Base-by-base conservation (phyloP, 2,888 invertebrate genomes). In the Matsumyia berberina region DNA sequence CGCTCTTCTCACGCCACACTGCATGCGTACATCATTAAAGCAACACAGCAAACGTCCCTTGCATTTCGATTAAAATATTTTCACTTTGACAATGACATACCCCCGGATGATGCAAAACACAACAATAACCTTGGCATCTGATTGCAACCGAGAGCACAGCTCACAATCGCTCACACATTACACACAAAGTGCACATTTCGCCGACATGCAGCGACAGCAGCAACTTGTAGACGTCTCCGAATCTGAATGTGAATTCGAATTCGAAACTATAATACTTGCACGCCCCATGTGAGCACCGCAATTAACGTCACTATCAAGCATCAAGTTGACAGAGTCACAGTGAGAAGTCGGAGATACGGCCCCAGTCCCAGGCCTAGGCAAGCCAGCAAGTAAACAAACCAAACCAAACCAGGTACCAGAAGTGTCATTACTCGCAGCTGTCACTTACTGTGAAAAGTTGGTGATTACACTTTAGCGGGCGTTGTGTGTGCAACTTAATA, bases 41-140 rank as follows among this genome's bases (percentile, higher is more conserved):
- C 51, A 42, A 33, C 67, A 58, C 37, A 46, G 42, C 37, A 19
- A 58, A 44, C 69, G 57, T 69, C 73, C 46, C 60, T 57, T 79
- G 79, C 73, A 64, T 62, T 83, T 79, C 73, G 83, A 83, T 79
- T 79, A 62, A 83, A 83, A 83, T 83, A 79, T 83, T 83, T 79
- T 74, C 69, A 49, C 73, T 73, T 79, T 79, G 82, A 83, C 82
- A 83, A 62, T 78, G 77, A 81, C 82, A 78, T 67, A 78, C 72
- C 72, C 51, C 39, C 35, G 81, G 57, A 64, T 74, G 62, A 67
- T 44, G 67, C 67, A 69, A 51, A 79, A 57, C 62, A 73, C 67
- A 73, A 72, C 62, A 73, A 79, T 83, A 83, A 83, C 83, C 83
- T 83, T 83, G 83, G 83, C 67, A 83, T 73, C 73, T 79, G 83